phyloP scores from a whole-genome alignment of 2,113 vertebrate species.

The Mesembrinibis cayennensis region DNA sequence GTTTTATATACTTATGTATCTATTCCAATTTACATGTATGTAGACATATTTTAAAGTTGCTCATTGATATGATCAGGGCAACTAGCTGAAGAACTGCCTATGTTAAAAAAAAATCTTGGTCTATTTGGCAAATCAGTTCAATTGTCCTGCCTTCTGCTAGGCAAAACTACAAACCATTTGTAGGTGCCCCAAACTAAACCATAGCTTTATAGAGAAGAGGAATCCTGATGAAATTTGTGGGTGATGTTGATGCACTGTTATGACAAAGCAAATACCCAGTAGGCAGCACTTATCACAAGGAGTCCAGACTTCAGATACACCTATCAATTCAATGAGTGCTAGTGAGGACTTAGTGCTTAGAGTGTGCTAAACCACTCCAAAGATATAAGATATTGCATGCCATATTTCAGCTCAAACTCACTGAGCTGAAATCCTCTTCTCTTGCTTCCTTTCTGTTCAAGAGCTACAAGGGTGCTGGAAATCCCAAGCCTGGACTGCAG shows the following conservation, averaged over 20 bases:
- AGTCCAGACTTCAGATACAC: neutral
- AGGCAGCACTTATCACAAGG: neutral
- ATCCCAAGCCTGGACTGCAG: neutral
- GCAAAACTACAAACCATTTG: neutral
- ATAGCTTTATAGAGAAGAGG: neutral
- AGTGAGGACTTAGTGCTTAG: neutral
- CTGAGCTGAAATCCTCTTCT: neutral
- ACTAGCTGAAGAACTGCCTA: neutral
- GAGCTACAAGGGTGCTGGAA: neutral
- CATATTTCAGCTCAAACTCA: neutral
- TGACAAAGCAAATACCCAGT: neutral
- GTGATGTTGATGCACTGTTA: neutral
- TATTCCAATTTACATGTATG: neutral
- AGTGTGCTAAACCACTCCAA: neutral
- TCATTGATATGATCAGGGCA: neutral
- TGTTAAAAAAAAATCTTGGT: neutral
- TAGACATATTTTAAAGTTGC: neutral
- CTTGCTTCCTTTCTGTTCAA: neutral
- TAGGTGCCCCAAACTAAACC: neutral
- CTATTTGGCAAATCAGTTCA: neutral
- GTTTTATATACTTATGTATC: neutral
- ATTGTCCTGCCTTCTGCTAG: neutral
- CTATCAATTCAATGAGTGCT: neutral
- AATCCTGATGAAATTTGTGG: neutral
- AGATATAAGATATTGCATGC: neutral